Base-by-base conservation (phyloP, 2,888 invertebrate species). In the Phymatocera aterrima region DNA sequence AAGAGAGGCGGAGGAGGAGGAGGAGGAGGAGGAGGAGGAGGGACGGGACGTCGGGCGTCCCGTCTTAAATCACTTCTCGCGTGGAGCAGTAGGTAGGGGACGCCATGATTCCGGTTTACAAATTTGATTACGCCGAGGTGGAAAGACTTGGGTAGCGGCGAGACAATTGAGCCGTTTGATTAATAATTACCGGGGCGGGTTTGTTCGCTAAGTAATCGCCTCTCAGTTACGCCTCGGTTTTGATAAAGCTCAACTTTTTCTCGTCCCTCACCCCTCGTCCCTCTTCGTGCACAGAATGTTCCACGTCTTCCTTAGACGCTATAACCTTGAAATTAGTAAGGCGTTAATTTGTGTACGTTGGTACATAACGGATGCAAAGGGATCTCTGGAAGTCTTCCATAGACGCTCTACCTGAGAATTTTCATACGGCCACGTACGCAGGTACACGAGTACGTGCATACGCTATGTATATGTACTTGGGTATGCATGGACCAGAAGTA, bases 41-140 rank as follows among this genome's bases (percentile, higher is more conserved):
- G 48, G 68, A 78, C 74, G 80, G 79, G 78, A 77, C 79, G 78
- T 77, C 82, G 24, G 54, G 28, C 72, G 48, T 70, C 46, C 51
- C 77, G 75, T 79, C 79, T 79, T 79, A 79, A 79, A 79, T 79
- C 78, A 79, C 77, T 79, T 78, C 77, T 48, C 65, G 57, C 78
- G 61, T 46, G 74, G 65, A 64, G 64, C 28, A 78, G n/a, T n/a
- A n/a, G n/a, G n/a, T n/a, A n/a, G 77, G 77, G 81, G 77, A 79
- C 74, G 75, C 77, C 79, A 78, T 79, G 82, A 84, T 81, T 83
- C 80, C 79, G 79, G 74, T 78, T 81, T 81, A 79, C 81, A 80
- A 80, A 81, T 84, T 81, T 77, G 79, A 82, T 82, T 84, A 81
- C 77, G 54, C 37, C 37, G 75, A 72, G 72, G 72, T 72, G 72